Conservation (phyloP, 2,888 invertebrate species). For the Melanostoma mellinum region DNA sequence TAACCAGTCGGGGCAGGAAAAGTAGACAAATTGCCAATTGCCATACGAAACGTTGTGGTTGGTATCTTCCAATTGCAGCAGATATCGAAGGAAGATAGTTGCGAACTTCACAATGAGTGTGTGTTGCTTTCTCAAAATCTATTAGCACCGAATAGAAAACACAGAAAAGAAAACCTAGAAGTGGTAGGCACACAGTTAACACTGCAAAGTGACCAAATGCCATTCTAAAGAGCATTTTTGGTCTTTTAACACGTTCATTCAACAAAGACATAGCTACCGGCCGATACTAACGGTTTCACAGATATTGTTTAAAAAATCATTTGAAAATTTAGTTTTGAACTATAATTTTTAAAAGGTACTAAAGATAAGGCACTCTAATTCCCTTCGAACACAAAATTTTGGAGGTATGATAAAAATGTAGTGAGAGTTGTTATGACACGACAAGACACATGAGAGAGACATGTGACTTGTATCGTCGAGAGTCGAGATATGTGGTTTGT, state of each 20-base stretch:
- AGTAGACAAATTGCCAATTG: slow-evolving; percentile 91
- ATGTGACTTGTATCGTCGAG: too few species aligned
- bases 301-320: too few species aligned
- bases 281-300: background rate
- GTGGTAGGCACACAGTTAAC: slow-evolving; percentile 88
- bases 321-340: too few species aligned
- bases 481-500: too few species aligned
- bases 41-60: slow-evolving; percentile 95
- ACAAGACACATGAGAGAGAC: too few species aligned
- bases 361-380: too few species aligned
- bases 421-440: too few species aligned
- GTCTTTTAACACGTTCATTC: slow-evolving; percentile 78
- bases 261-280: slow-evolving; percentile 78
- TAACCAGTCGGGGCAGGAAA: slow-evolving; percentile 90
- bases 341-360: too few species aligned
- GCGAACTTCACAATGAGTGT: slow-evolving; percentile 94
- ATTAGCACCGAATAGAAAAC: slow-evolving; percentile 90
- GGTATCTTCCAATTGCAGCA: slow-evolving; percentile 95
- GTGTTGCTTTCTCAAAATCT: slow-evolving; percentile 92
- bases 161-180: slow-evolving; percentile 91
- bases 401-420: too few species aligned
- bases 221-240: slow-evolving; percentile 76
- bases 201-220: slow-evolving; percentile 84
- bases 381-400: too few species aligned
- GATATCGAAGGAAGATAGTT: slow-evolving; percentile 97